Percentiles rank a stretch among this genome's conserved stretches.
Conservation (phyloP, 2,113 vertebrate genomes). For the Mirza zaza region DNA sequence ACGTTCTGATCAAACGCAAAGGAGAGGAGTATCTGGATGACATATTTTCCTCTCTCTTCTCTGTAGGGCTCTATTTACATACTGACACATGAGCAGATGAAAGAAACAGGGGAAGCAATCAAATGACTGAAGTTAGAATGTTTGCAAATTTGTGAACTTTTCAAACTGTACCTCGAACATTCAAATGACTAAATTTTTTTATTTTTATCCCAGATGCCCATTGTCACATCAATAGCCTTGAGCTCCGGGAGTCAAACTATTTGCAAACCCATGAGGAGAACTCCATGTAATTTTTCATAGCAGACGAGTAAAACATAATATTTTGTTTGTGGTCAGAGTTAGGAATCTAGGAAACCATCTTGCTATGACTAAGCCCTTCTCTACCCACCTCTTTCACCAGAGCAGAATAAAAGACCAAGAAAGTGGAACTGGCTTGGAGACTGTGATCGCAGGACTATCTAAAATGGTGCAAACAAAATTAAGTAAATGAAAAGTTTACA, state of each 20-base stretch:
- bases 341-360: neutral
- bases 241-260: neutral
- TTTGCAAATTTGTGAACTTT: conserved; percentile 17
- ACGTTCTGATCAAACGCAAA: neutral
- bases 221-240: neutral
- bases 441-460: neutral
- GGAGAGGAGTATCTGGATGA: neutral
- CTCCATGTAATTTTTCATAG: neutral
- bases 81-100: conserved; percentile 12
- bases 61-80: neutral
- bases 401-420: neutral
- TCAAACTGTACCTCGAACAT: conserved; percentile 24
- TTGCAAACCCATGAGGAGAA: neutral
- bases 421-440: neutral
- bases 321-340: conserved; percentile 13
- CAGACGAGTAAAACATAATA: neutral
- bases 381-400: neutral
- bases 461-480: neutral
- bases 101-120: neutral
- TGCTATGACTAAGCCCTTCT: neutral
- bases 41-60: neutral
- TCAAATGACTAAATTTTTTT: neutral
- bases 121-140: conserved; percentile 45
- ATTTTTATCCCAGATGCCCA: neutral
- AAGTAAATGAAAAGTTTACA: neutral